phyloP scores from a whole-genome alignment of 2,888 invertebrate species.

The Acanthosoma haemorrhoidale region DNA sequence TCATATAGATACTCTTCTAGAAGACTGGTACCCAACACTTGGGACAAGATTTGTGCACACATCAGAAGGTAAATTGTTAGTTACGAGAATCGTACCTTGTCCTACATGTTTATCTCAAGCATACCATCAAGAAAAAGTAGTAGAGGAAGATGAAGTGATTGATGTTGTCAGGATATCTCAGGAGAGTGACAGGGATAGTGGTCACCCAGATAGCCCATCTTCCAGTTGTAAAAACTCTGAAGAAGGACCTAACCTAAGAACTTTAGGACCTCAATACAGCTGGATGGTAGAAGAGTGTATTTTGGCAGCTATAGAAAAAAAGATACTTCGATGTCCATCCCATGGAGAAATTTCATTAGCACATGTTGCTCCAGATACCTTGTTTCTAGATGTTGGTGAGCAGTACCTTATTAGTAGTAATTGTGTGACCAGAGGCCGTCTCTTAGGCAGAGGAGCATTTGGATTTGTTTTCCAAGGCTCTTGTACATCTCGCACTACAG shows the following conservation, averaged over 20 bases:
- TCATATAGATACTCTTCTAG: conserved; percentile 89
- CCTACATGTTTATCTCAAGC: conserved; percentile 69
- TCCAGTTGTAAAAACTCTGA: conserved; percentile 65
- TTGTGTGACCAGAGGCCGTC: conserved; percentile 66
- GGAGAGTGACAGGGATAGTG: conserved; percentile 82
- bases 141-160: conserved; percentile 43
- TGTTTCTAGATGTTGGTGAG: conserved; percentile 83
- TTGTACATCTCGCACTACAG: conserved; percentile 55
- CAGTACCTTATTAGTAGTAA: conserved; percentile 75
- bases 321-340: conserved; percentile 64
- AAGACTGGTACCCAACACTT: conserved; percentile 97
- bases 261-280: conserved; percentile 53
- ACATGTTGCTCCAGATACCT: conserved; percentile 86
- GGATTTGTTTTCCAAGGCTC: conserved; percentile 89
- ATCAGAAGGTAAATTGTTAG: conserved; percentile 88
- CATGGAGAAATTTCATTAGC: conserved; percentile 71
- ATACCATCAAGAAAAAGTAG: conserved; percentile 30
- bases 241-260: conserved; percentile 56
- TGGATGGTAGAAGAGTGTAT: conserved; percentile 98
- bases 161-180: conserved; percentile 48
- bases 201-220: conserved; percentile 62
- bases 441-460: conserved; percentile 94
- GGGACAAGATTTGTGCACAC: conserved; percentile 96
- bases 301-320: conserved; percentile 67
- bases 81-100: conserved; percentile 89